Evolutionary conservation across 2,797 vertebrate genomes (phyloP), one percentile per base, ranked within the genome.

Genomic region (Acomys russatus): DNA sequence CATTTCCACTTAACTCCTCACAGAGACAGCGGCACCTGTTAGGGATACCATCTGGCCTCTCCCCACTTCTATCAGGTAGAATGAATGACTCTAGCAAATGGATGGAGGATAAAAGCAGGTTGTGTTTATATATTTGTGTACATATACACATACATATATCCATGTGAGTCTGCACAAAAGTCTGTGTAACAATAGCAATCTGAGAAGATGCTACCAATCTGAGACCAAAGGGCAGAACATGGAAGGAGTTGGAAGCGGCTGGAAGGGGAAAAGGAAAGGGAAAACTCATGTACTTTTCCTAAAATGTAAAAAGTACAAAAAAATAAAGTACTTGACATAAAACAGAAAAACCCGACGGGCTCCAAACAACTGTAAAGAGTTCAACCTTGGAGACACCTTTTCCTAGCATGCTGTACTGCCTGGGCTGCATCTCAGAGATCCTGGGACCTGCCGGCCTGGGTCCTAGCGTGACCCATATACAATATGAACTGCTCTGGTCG

Each of bases 361-460:
- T 38, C 64, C 20, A 70, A 66, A 56, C 79, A 61, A 71, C 35
- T 20, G 23, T n/a, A n/a, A 56, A 9, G 98, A 99, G 99, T 99
- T 99, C 98, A 98, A 99, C 98, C 99, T 99, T 91, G 99, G 99
- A n/a, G 99, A 99, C 7, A 86, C 98, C 61, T 99, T 99, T 95
- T 99, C 99, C 93, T 99, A 99, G 94, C 99, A 99, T 97, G 98
- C 99, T 79, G 99, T 99, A 98, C 98, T 99, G 99, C 96, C 98
- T 99, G 96, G 99, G 99, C 97, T 99, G 99, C 98, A 99, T 99
- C 96, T 99, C 99, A 94, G 99, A 99, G 59, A 86, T 25, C 99
- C 0, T 99, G 99, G 12, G 99, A 99, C 98, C 98, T 99, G 93
- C 99, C 99, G 2, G 99, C 99, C 93, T 99, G 99, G 99, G 99